Conservation (phyloP, 2,797 vertebrate species). For the Borostomias antarcticus region DNA sequence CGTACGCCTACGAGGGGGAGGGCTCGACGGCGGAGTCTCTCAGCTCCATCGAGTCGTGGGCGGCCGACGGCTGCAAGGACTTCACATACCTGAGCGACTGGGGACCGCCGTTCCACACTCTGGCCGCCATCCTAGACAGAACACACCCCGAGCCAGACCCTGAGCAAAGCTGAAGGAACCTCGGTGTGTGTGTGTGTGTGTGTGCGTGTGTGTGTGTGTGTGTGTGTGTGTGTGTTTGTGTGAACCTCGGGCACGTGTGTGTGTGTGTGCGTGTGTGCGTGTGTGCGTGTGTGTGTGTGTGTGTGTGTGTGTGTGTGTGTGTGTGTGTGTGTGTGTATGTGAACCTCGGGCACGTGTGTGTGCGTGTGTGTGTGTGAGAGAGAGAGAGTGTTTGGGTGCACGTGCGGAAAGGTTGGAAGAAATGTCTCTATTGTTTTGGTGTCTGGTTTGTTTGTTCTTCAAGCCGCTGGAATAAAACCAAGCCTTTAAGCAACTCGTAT, state of each 20-base stretch:
- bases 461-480: conserved; percentile 8
- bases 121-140: conserved; percentile 86
- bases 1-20: conserved; percentile 84
- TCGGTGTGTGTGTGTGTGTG: not conserved
- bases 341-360: not conserved
- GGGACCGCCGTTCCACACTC: conserved; percentile 85
- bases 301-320: conserved; percentile 12
- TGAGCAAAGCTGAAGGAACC: conserved; percentile 42
- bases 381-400: conserved; percentile 5
- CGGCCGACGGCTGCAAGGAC: conserved; percentile 81
- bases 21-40: conserved; percentile 86
- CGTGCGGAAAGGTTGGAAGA: not conserved
- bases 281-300: conserved; percentile 12
- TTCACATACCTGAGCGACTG: conserved; percentile 86
- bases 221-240: not conserved
- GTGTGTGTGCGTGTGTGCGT: not conserved
- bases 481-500: conserved; percentile 2
- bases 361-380: not conserved
- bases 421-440: not conserved
- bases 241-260: not conserved
- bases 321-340: not conserved
- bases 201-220: not conserved
- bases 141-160: conserved; percentile 57
- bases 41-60: conserved; percentile 85
- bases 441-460: not conserved